Evolutionary conservation across 2,888 invertebrate species (phyloP), one percentile per base, ranked within the genome.

Genomic region (Nebria salina): DNA sequence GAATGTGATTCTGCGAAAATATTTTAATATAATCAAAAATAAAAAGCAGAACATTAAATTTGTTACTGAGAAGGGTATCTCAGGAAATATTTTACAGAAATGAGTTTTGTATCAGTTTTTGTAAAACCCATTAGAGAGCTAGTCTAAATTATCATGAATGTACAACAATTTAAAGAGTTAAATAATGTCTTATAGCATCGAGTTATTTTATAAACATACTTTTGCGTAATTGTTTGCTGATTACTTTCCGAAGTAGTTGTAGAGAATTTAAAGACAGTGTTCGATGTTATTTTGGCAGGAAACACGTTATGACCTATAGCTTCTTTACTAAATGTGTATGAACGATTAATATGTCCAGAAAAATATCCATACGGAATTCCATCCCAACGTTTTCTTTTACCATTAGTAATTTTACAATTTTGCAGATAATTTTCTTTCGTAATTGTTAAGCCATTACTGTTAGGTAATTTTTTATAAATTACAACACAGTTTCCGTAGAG

Each of bases 401-500:
- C 54, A 54, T 54, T 54, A 54, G 8, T 54, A 75, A 25, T 7
- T 75, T 65, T 1, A 75, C 65, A 54, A 64, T 26, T 9, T 54
- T 13, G 15, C 20, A 20, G 77, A 43, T 54, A 13, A 65, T 70
- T 77, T 54, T 2, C 64, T 54, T 70, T 77, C 15, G 66, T 25
- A 70, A 77, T 72, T 20, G 70, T 54, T 43, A 25, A 1, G 15
- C 9, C 25, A 25, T 72, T 42, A 25, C 42, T 11, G 6, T 54
- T 26, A 43, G 70, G 4, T 13, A 54, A 11, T 54, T 9, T n/a
- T 70, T 25, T 42, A 42, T 77, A 70, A 0, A 11, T 77, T 25
- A 72, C 70, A 15, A 9, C 26, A 54, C 77, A 77, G 8, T 72
- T 26, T n/a, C 77, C 77, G 54, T 43, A 77, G 6, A 77, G 9